Base-by-base conservation (phyloP, 1,140 invertebrate species). In the Epicauta chinensis region DNA sequence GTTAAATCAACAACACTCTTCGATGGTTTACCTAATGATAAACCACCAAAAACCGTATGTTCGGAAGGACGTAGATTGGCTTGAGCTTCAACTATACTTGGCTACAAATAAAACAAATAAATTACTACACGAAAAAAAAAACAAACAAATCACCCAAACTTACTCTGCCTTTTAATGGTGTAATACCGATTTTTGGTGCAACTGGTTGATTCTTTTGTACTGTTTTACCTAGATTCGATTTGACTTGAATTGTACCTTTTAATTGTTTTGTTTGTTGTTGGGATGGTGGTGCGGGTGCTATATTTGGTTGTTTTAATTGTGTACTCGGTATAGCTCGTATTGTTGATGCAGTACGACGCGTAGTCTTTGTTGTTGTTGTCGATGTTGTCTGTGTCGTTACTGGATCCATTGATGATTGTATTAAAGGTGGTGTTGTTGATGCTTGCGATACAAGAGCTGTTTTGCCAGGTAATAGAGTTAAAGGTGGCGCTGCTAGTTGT, bases 1-100 rank as follows among this genome's bases (percentile, higher is more conserved):
- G 77, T 76, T n/a, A 80, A 72, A 58, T 81, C 78, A 0, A 79
- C 77, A 16, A 79, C 71, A 36, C 57, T 48, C 48, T 62, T 66
- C 9, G 60, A 44, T 5, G 56, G 41, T 37, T 16, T 37, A 7
- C 57, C 57, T 62, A 60, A 54, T 5, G 51, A 55, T 35, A 65
- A 39, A 42, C 64, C 62, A 10, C 62, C 63, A 38, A 61, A 35
- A n/a, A 62, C 58, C 13, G 60, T 60, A 13, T 61, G 60, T 61
- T 73, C 75, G 57, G 69, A 65, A 7, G 65, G 61, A 37, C 55
- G 48, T 10, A 40, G 41, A 32, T 40, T 23, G 2, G 32, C 32
- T 16, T 40, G 38, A 40, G 38, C n/a, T 15, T 15, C 14, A 2
- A 11, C 15, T 10, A 3, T 40, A 12, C 15, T 40, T 15, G 38